Conservation (phyloP, 2,797 vertebrate species). For the Threskiornis aethiopicus region DNA sequence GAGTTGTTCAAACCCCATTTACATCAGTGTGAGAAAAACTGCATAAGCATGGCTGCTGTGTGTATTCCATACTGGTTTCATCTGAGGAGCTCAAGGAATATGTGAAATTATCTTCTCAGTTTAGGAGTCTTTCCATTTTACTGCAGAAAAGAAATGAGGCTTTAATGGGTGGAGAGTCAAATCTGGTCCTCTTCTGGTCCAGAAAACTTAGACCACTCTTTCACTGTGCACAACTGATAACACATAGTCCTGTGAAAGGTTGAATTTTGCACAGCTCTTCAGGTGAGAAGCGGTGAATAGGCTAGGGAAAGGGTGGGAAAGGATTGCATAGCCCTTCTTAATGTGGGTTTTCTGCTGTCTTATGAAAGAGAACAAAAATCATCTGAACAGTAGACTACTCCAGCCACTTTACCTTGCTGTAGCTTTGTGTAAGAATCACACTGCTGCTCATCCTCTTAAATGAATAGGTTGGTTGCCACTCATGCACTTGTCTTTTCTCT, state of each 20-base stretch:
- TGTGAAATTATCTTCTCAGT: background rate
- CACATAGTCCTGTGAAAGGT: background rate
- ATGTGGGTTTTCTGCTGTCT: background rate
- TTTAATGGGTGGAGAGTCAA: background rate
- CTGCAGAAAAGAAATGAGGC: background rate
- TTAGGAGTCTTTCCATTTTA: background rate
- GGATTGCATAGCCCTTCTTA: background rate
- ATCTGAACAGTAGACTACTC: background rate
- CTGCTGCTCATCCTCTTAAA: background rate
- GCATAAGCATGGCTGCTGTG: no score
- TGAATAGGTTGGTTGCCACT: background rate
- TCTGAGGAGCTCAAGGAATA: background rate
- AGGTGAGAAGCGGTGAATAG: background rate
- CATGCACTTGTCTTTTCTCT: background rate
- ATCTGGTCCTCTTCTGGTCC: background rate
- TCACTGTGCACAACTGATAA: background rate
- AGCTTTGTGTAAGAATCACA: background rate
- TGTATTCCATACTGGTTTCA: background rate
- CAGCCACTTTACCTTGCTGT: background rate
- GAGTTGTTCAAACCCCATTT: background rate
- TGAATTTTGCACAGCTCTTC: background rate
- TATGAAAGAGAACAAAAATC: background rate
- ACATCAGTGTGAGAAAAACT: background rate
- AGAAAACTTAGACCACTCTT: background rate
- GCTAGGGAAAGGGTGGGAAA: background rate